Conservation (phyloP, 2,888 invertebrate species). For the Tetranychus piercei region DNA sequence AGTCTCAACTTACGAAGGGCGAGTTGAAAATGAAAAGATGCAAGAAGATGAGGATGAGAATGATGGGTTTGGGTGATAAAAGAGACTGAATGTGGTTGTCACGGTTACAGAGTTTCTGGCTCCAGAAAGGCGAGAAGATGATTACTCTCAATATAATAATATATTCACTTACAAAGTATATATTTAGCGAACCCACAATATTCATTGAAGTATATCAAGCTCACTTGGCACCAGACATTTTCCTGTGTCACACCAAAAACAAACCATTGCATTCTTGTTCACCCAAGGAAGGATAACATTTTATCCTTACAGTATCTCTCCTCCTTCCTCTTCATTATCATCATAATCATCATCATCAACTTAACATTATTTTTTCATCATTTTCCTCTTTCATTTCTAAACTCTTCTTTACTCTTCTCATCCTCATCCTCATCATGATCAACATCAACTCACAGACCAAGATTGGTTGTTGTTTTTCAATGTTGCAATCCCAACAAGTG, state of each 20-base stretch:
- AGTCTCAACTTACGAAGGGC: not conserved
- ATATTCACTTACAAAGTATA: not conserved
- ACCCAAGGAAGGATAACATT: not conserved
- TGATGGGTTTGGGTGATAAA: not conserved
- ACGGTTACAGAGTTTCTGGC: not conserved
- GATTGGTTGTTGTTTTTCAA: too few relatives aligned
- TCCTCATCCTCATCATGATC: too few relatives aligned
- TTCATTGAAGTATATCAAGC: not conserved
- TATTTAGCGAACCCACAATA: not conserved
- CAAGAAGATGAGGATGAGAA: not conserved
- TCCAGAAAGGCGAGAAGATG: not conserved
- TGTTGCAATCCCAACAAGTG: too few relatives aligned
- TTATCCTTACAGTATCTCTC: not conserved
- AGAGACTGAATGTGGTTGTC: not conserved
- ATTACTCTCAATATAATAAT: not conserved
- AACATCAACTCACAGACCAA: too few relatives aligned
- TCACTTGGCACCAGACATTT: constrained; percentile 1
- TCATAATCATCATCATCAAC: not conserved
- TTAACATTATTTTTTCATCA: not conserved
- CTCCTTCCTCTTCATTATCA: not conserved
- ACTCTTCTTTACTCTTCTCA: too few relatives aligned
- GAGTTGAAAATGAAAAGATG: not conserved
- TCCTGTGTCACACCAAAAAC: not conserved
- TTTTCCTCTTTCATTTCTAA: not conserved
- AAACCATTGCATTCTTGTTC: not conserved